These are phyloP conservation scores for Natrix natrix DNA, from an alignment of 2,797 vertebrate species.

Conservation along the genomic window DNA sequence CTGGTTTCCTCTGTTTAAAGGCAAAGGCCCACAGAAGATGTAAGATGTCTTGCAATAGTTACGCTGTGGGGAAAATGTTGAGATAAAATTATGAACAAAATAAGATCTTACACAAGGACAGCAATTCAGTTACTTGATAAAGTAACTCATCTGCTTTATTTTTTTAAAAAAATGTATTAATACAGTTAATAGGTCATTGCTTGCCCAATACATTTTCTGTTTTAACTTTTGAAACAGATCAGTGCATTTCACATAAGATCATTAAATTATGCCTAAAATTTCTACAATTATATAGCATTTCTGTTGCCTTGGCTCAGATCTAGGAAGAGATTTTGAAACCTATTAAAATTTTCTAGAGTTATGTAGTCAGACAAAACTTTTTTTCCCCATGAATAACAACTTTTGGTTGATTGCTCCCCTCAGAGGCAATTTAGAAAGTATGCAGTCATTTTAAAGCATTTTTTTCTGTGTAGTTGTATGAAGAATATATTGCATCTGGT, in stretches of 20 bases:
- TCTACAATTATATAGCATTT: neutral
- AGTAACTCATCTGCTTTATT: neutral
- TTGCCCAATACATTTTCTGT: slow-evolving; percentile 7
- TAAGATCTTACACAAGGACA: neutral
- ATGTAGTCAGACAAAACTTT: slow-evolving; percentile 3
- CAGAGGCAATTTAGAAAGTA: slow-evolving; percentile 55
- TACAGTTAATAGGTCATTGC: neutral
- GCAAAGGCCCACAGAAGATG: neutral
- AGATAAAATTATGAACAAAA: neutral
- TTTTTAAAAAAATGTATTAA: neutral
- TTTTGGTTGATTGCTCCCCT: slow-evolving; percentile 65
- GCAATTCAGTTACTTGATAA: neutral
- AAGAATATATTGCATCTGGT: neutral
- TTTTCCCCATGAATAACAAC: slow-evolving; percentile 44
- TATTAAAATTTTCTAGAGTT: neutral
- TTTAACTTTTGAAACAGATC: slow-evolving; percentile 18
- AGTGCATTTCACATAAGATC: neutral
- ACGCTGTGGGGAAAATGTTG: neutral
- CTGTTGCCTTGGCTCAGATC: neutral
- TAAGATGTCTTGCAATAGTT: neutral
- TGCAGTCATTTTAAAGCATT: slow-evolving; percentile 6
- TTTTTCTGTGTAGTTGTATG: neutral
- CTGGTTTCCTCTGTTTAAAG: neutral
- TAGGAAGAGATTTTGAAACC: slow-evolving; percentile 12
- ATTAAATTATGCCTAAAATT: neutral